These are phyloP conservation scores for Triplophysa yarkandensis DNA, from an alignment of 2,797 vertebrate genomes.

Conservation along the genomic window DNA sequence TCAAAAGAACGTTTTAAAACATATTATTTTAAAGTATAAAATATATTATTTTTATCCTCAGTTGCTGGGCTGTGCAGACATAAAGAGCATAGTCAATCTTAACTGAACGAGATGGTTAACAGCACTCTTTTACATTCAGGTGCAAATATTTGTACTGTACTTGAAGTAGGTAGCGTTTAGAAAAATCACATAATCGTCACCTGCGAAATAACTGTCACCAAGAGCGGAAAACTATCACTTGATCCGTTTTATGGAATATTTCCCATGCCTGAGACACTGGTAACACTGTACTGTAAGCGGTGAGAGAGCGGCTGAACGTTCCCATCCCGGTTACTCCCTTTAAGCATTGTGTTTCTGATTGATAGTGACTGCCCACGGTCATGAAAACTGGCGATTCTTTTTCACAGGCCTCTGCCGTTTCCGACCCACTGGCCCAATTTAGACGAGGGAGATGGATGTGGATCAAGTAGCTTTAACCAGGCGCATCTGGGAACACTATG, in stretches of 20 bases:
- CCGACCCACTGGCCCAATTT: conserved; percentile 56
- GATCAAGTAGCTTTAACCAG: conserved; percentile 70
- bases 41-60: background rate
- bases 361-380: conserved; percentile 40
- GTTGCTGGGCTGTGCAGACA: background rate
- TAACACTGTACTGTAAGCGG: background rate
- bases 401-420: conserved; percentile 70
- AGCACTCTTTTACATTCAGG: background rate
- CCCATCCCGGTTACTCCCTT: conserved; percentile 7
- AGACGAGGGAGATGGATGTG: conserved; percentile 56
- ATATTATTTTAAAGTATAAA: background rate
- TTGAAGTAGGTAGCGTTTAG: background rate
- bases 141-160: conserved; percentile 6
- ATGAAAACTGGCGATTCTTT: conserved; percentile 55
- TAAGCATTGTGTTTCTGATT: conserved; percentile 49
- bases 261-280: conserved; percentile 2
- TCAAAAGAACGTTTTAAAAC: background rate
- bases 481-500: conserved; percentile 66
- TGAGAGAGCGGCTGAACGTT: conserved; percentile 13
- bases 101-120: background rate
- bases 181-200: conserved; percentile 3
- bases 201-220: conserved; percentile 13
- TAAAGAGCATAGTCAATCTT: background rate
- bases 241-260: conserved; percentile 4
- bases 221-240: conserved; percentile 20